phyloP scores from a whole-genome alignment of 1,140 invertebrate species.

The Polyergus mexicanus region DNA sequence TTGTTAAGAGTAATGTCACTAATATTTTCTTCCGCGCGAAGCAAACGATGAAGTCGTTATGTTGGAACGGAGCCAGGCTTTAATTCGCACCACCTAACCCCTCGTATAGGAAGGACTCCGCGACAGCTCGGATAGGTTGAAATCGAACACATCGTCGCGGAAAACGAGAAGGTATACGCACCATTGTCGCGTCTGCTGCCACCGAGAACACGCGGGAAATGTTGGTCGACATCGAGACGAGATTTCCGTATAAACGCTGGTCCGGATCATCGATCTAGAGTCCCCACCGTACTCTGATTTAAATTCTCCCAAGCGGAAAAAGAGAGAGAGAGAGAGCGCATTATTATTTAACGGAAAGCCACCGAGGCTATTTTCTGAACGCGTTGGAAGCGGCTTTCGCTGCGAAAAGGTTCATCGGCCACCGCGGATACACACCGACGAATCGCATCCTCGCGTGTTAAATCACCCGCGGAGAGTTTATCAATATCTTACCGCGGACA shows the following conservation, averaged over 20 bases:
- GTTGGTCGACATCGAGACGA: background rate
- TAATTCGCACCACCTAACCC: conserved; percentile 71
- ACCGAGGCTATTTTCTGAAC: conserved; percentile 37
- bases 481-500: conserved; percentile 49
- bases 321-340: conserved; percentile 5
- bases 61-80: conserved; percentile 73
- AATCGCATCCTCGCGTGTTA: conserved; percentile 13
- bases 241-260: conserved; percentile 36
- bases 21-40: conserved; percentile 74
- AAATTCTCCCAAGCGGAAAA: conserved; percentile 8
- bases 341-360: conserved; percentile 45
- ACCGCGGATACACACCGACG: background rate
- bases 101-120: conserved; percentile 37
- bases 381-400: conserved; percentile 35
- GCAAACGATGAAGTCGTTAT: conserved; percentile 74
- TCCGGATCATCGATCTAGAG: conserved; percentile 19
- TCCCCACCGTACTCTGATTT: conserved; percentile 21
- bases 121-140: conserved; percentile 31
- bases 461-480: conserved; percentile 48
- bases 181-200: background rate
- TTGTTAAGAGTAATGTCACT: conserved; percentile 74
- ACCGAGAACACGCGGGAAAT: conserved; percentile 59
- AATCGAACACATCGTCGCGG: background rate
- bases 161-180: background rate
- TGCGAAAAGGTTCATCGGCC: background rate